Evolutionary conservation across 2,797 vertebrate genomes (phyloP), one percentile per base, ranked within the genome.

Genomic region (Arctocebus calabarensis): DNA sequence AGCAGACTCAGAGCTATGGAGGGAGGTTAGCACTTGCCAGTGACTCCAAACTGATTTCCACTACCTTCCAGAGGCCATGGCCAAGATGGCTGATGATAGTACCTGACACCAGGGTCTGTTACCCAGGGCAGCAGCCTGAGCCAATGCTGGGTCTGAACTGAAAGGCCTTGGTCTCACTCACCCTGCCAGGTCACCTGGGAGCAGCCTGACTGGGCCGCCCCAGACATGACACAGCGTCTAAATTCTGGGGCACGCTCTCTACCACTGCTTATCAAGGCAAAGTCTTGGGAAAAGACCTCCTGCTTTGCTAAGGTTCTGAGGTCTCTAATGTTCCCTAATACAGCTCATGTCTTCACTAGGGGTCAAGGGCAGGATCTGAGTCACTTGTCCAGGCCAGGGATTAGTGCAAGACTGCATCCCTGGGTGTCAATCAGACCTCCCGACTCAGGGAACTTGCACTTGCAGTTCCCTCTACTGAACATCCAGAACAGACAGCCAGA

Each of bases 51-150:
- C 40, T 78, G 66, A n/a, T 48, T 71, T 5, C 11, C 3, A 11
- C 45, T 11, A 25, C 34, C 40, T 43, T 19, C 29, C 19, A 0
- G 59, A 17, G 0, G 29, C 37, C 48, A 5, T 0, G 0, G 32
- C 23, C 32, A 5, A 25, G 37, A 68, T 0, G 0, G 23, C 32
- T 23, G 2, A 6, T 2, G 68, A 32, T 3, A 10, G 34, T 0
- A 0, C 25, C 66, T 0, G 25, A 27, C 7, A 19, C 13, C 27
- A 14, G 11, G 14, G 61, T 32, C 48, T 77, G 22, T 5, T n/a
- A 4, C 5, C 40, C 7, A 2, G 7, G 73, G 25, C 5, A 0
- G 73, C 2, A 1, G 84, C 17, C 5, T 4, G 29, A 11, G 68
- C 64, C 62, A 11, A 13, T 7, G 27, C 29, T 0, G 2, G 66